phyloP scores from a whole-genome alignment of 1,140 invertebrate species.

The Bombus huntii region DNA sequence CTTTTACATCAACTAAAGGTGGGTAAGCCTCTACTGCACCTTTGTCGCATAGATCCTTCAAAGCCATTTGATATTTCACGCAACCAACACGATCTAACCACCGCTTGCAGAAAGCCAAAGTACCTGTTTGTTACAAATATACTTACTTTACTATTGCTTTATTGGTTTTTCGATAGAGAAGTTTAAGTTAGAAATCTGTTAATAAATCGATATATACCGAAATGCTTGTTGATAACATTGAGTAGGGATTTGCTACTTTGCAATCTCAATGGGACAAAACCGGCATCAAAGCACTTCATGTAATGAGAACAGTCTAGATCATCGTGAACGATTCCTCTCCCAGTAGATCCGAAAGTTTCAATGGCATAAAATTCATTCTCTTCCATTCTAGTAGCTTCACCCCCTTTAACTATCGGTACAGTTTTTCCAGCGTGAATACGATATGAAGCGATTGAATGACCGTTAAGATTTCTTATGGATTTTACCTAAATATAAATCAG shows the following conservation, averaged over 20 bases:
- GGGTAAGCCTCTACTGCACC: slow-evolving; percentile 98
- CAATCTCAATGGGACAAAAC: slow-evolving; percentile 94
- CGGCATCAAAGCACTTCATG: slow-evolving; percentile 99
- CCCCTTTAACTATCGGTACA: slow-evolving; percentile 99
- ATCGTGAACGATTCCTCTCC: slow-evolving; percentile 97
- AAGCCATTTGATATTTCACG: slow-evolving; percentile 98
- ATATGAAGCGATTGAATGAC: slow-evolving; percentile 98
- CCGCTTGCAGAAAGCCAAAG: slow-evolving; percentile 98
- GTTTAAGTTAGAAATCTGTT: not conserved
- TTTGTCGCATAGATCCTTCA: slow-evolving; percentile 99
- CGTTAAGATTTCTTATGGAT: slow-evolving; percentile 98
- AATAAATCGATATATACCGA: slow-evolving; percentile 82
- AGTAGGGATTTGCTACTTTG: slow-evolving; percentile 96
- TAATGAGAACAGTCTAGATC: slow-evolving; percentile 99
- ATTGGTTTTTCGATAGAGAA: no score
- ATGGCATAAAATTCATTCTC: slow-evolving; percentile 99
- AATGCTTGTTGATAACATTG: slow-evolving; percentile 98
- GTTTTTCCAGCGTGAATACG: slow-evolving; percentile 99
- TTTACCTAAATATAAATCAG: slow-evolving; percentile 86
- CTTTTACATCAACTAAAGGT: slow-evolving; percentile 98
- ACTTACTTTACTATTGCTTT: not conserved
- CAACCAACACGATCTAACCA: slow-evolving; percentile 99
- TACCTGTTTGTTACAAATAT: slow-evolving; percentile 83
- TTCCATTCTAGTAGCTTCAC: slow-evolving; percentile 98
- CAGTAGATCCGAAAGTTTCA: slow-evolving; percentile 99